A percentile compares a stretch with the other conserved stretches of the same genome.
phyloP scores from a whole-genome alignment of 2,113 vertebrate species.

The Nibea albiflora region DNA sequence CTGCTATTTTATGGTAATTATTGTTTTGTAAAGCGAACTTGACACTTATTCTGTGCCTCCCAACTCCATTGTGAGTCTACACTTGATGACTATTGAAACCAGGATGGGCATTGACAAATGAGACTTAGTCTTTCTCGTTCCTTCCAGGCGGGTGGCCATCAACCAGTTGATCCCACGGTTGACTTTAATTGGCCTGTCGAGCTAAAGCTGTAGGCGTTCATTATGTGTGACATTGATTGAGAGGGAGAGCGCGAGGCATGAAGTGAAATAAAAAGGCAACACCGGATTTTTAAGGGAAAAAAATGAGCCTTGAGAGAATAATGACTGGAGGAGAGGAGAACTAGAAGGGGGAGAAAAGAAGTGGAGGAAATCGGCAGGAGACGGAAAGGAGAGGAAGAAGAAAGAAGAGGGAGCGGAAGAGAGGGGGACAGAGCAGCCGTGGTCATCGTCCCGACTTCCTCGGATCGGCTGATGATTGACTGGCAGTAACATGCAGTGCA shows the following conservation, averaged over 20 bases:
- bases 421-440: not conserved
- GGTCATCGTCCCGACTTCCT: conserved; percentile 7
- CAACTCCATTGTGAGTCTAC: not conserved
- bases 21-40: not conserved
- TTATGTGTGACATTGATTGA: conserved; percentile 61
- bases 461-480: conserved; percentile 25
- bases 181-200: conserved; percentile 53
- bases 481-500: conserved; percentile 3
- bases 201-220: conserved; percentile 60
- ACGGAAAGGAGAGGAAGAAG: not conserved
- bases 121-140: not conserved
- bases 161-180: conserved; percentile 30
- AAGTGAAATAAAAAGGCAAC: conserved; percentile 21
- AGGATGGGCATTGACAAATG: conserved; percentile 29
- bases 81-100: not conserved
- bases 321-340: not conserved
- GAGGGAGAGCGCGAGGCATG: not conserved
- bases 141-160: conserved; percentile 39
- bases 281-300: not conserved
- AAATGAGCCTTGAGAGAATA: not conserved
- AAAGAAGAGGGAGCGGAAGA: not conserved
- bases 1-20: not conserved
- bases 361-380: not conserved
- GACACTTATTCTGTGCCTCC: not conserved
- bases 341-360: not conserved